Evolutionary conservation across 2,113 vertebrate species (phyloP), one percentile per base, ranked within the genome.

Genomic region (Dendrocopos noguchii): DNA sequence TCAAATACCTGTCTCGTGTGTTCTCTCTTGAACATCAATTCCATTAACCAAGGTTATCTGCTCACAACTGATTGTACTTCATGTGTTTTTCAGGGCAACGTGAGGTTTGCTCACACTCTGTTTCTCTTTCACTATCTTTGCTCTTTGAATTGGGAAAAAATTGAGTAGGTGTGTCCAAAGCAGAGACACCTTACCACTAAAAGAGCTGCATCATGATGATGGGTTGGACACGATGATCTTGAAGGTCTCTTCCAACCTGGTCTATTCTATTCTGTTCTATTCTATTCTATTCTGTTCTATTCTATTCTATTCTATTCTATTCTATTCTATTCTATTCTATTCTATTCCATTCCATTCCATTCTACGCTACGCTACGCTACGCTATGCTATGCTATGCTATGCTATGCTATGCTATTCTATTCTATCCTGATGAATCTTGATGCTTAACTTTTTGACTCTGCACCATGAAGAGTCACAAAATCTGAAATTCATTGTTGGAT

Each of bases 381-480:
- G n/a, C n/a, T n/a, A n/a, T n/a, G n/a, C n/a, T n/a, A n/a, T n/a
- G n/a, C n/a, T n/a, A n/a, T n/a, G n/a, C n/a, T n/a, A n/a, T n/a
- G n/a, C n/a, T n/a, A n/a, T n/a, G n/a, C n/a, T n/a, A n/a, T n/a
- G n/a, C n/a, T n/a, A 36, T 36, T 36, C 36, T 36, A 36, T 36
- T 36, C 36, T 36, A 36, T 36, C 9, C 36, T 36, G 16, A 73
- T 81, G 56, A 88, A 84, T 73, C 64, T 57, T 73, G 11, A 72
- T 85, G 82, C 50, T 93, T 94, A 91, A 82, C 44, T 87, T 80
- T 50, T 50, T 87, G 75, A 22, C 39, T 72, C 29, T 84, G 52
- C 27, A 73, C n/a, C 36, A 95, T 53, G 71, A 87, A 84, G 31
- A 91, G 75, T 70, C 76, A 87, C 72, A 77, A 85, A 87, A 89